Base-by-base conservation (phyloP, 2,888 invertebrate genomes). In the Trachelus stipa region DNA sequence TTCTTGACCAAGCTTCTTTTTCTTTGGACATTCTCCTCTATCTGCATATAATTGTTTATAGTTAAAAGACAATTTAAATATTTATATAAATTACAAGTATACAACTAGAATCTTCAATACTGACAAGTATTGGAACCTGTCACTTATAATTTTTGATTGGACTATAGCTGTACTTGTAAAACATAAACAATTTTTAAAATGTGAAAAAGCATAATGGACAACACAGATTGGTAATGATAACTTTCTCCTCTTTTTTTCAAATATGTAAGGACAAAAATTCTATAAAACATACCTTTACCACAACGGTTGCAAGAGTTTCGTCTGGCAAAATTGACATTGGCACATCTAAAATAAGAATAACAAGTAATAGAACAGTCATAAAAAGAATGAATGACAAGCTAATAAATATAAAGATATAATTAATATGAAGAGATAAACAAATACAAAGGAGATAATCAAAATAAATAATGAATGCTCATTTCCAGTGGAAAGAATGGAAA, bases 311-410 rank as follows among this genome's bases (percentile, higher is more conserved):
- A 99, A 86, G 96, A 95, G 87, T 93, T 94, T 86, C 98, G 93
- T 82, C 98, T 94, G 40, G 98, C 97, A 93, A 98, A 98, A 93
- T 99, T 99, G 77, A 98, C 94, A 94, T 99, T 99, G 84, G 96
- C 97, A 93, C 98, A 99, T 89, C 95, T 91, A 82, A 9, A 88
- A 88, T 23, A 79, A 79, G 76, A 77, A 77, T 15, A 71, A 31
- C 31, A 56, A 23, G 9, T 56, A 56, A 9, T 56, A 56, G 23
- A 23, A 56, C 23, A 23, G 56, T 56, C 23, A 23, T 9, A 23
- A 56, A 56, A 56, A 56, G 56, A 56, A 56, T 56, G 56, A 56
- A 56, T 23, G 23, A 23, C 56, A 56, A 56, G 23, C 56, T 23
- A 9, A 23, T 56, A 56, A 56, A 23, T 9, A 56, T 56, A 56